Evolutionary conservation across 2,797 vertebrate genomes (phyloP).

Genomic region (Monodelphis domestica): DNA sequence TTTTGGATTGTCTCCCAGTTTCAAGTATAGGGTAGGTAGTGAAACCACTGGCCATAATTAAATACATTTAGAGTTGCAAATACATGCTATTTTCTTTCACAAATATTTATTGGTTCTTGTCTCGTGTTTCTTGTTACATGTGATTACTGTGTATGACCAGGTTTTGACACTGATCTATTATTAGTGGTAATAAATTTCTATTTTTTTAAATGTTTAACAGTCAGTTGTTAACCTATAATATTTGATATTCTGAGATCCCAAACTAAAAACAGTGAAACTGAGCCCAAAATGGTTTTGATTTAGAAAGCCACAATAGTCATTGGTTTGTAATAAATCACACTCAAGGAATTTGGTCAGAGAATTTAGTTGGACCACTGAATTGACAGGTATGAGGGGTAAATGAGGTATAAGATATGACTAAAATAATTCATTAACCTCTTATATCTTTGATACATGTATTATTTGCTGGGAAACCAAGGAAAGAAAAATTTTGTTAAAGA

Average conservation of each 20-base stretch:
- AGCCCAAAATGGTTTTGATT: conserved; percentile 27
- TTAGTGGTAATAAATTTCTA: not conserved
- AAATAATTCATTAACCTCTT: not conserved
- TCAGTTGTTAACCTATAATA: not conserved
- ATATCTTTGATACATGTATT: not conserved
- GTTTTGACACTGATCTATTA: not conserved
- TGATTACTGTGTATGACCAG: not conserved
- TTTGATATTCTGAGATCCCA: conserved; percentile 3
- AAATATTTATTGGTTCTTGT: conserved; percentile 16
- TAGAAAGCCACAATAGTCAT: conserved; percentile 17
- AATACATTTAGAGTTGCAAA: conserved; percentile 34
- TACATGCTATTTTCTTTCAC: not conserved
- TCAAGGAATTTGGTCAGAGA: conserved; percentile 47
- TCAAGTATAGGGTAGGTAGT: conserved; percentile 44
- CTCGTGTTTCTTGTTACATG: not conserved
- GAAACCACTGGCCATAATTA: conserved; percentile 35
- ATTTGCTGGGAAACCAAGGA: not conserved
- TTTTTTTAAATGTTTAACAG: conserved; percentile 6
- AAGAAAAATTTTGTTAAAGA: conserved; percentile 2
- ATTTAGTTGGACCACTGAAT: conserved; percentile 23
- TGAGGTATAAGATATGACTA: not conserved
- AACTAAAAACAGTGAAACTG: conserved; percentile 25
- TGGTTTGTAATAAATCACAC: conserved; percentile 56
- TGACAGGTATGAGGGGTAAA: conserved; percentile 27
- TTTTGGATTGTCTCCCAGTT: conserved; percentile 56